Base-by-base conservation (phyloP, 2,797 vertebrate genomes). In the Loris lydekkerianus region DNA sequence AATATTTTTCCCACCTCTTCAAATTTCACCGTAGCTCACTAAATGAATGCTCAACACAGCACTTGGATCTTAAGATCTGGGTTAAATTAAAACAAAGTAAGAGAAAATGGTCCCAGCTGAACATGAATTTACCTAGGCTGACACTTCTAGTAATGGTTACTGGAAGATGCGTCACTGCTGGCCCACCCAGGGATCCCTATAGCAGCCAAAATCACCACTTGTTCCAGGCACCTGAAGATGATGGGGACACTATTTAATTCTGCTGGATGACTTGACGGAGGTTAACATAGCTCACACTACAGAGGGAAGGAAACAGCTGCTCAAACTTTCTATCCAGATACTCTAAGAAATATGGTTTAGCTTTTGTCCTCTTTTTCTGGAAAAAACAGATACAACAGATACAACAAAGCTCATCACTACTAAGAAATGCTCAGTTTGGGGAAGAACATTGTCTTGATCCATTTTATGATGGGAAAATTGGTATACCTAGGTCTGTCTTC, bases 31-130 rank as follows among this genome's bases (percentile, higher is more conserved):
- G 3, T 81, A 77, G 60, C 72, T 94, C 58, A 72, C 60, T 82
- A 78, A 92, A 94, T 53, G 53, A 89, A 91, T 43, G 85, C 46
- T 96, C 93, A 83, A 58, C 81, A 49, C 34, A 56, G 75, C 72
- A 75, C 27, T 61, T 84, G 67, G 43, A 72, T 91, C 91, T 95
- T 43, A n/a, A 31, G 80, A 95, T 95, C 94, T 97, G 96, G 94
- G 78, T 91, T 97, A 80, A 60, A 95, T 97, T 96, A 97, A 89
- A 95, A 75, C 65, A 46, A 88, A 95, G 46, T 69, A 91, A 94
- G 87, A 93, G 91, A 81, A 97, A 96, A 95, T 81, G 65, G 82
- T 96, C 93, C 94, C 88, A 95, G 75, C 91, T 91, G 95, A 92
- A 82, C 18, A 53, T 90, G 72, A 56, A 91, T 93, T 92, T 96